These are phyloP conservation scores for Pangasius mekongensis DNA, from an alignment of 2,797 vertebrate genomes.

Conservation along the genomic window DNA sequence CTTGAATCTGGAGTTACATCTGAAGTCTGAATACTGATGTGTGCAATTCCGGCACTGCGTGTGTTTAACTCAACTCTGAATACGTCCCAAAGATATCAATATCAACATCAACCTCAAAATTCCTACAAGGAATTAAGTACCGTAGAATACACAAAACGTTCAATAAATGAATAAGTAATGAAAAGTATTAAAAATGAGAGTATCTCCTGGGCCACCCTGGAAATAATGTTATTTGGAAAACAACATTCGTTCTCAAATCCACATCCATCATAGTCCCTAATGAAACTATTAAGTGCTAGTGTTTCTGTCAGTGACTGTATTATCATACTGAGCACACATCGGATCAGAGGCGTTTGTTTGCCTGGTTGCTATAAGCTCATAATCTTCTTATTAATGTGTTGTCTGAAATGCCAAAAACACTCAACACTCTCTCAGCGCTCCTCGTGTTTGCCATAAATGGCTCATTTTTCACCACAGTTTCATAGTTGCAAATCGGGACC, in stretches of 20 bases:
- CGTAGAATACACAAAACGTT: neutral
- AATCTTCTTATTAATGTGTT: conserved; percentile 32
- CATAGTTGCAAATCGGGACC: neutral
- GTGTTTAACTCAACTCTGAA: neutral
- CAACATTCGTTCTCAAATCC: neutral
- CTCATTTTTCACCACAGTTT: neutral
- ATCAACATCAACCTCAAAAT: neutral
- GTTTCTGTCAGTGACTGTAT: conserved; percentile 24
- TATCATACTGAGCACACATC: conserved; percentile 31
- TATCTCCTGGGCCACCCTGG: conserved; percentile 2
- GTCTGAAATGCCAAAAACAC: neutral
- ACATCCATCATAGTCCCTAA: conserved; percentile 19
- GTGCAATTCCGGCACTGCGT: neutral
- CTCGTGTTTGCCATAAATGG: neutral
- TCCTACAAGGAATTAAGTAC: neutral
- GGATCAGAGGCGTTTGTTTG: conserved; percentile 42
- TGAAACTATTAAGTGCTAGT: conserved; percentile 22
- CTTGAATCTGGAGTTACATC: neutral
- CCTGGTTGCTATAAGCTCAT: conserved; percentile 33
- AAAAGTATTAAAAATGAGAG: neutral
- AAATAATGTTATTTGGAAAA: conserved; percentile 15
- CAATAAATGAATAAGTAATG: neutral
- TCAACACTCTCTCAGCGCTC: neutral
- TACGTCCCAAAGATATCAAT: neutral
- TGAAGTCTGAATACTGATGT: too few relatives aligned